phyloP scores from a whole-genome alignment of 2,888 invertebrate species.

The Macrophya alboannulata region DNA sequence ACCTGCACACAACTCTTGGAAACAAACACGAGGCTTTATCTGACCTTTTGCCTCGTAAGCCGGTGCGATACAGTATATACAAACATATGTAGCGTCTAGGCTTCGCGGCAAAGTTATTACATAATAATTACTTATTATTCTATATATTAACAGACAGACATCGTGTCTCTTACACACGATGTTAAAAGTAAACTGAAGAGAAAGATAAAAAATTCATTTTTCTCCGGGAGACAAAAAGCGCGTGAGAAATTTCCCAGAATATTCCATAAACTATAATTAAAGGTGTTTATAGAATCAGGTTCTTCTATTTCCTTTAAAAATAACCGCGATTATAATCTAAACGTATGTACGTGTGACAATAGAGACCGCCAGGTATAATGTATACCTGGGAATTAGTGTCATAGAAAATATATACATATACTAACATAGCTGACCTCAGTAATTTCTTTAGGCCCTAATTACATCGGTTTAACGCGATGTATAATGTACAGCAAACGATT shows the following conservation, averaged over 20 bases:
- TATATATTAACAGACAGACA: neutral
- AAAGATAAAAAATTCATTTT: too few relatives aligned
- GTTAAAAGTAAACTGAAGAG: neutral
- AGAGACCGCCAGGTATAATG: neutral
- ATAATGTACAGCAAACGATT: too few relatives aligned
- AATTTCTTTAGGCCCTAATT: neutral
- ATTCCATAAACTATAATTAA: neutral
- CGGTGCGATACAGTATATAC: conserved; percentile 46
- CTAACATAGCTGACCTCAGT: neutral
- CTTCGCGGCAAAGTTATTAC: too few relatives aligned
- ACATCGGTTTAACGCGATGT: neutral
- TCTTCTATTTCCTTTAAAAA: neutral
- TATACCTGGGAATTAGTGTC: conserved; percentile 16
- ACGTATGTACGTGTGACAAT: neutral
- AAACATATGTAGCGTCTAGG: conserved; percentile 28
- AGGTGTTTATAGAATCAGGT: neutral
- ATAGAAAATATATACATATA: neutral
- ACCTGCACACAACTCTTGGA: neutral
- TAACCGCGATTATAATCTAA: neutral
- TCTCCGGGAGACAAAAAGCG: neutral
- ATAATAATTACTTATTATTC: neutral
- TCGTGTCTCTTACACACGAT: too few relatives aligned
- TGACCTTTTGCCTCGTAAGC: conserved; percentile 61
- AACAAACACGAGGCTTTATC: conserved; percentile 46
- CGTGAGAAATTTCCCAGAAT: conserved; percentile 31